Percentiles rank a stretch among this genome's conserved stretches.
These are phyloP conservation scores for Ecliptopera silaceata DNA, from an alignment of 2,888 invertebrate species.

Conservation along the genomic window DNA sequence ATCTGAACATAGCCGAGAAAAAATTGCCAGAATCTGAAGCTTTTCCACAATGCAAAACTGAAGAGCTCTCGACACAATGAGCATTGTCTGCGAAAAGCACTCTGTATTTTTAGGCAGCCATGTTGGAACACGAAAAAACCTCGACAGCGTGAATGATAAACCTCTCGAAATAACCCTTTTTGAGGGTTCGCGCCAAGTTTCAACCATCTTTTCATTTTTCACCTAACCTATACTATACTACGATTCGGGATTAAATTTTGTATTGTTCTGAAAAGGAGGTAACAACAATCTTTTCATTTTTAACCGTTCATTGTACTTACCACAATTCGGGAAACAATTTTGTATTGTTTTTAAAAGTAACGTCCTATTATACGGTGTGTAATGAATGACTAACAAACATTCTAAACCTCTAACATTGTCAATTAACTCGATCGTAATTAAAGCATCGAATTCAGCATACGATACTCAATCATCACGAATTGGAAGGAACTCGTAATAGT, in stretches of 20 bases:
- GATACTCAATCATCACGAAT: too few species aligned
- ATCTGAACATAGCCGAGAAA: constrained; percentile 3
- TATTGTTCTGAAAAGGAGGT: neutral
- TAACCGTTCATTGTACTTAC: too few species aligned
- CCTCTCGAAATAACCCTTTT: neutral
- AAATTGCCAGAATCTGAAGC: constrained; percentile 1
- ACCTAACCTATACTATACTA: neutral
- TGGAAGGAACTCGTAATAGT: too few species aligned
- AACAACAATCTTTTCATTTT: too few species aligned
- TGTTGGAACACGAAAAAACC: neutral
- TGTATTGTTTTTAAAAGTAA: too few species aligned
- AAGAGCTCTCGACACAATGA: constrained; percentile 15
- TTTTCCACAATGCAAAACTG: constrained; percentile 18
- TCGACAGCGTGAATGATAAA: neutral
- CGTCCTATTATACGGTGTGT: too few species aligned
- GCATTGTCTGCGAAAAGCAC: constrained; percentile 14
- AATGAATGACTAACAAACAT: too few species aligned
- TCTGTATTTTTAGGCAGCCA: constrained; percentile 15
- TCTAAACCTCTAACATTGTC: too few species aligned
- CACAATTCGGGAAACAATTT: too few species aligned
- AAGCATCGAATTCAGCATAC: too few species aligned
- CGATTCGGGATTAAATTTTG: neutral
- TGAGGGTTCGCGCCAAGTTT: neutral
- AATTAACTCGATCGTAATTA: too few species aligned
- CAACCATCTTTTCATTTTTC: neutral